Conservation (phyloP, 2,888 invertebrate genomes). For the Penaeus monodon region DNA sequence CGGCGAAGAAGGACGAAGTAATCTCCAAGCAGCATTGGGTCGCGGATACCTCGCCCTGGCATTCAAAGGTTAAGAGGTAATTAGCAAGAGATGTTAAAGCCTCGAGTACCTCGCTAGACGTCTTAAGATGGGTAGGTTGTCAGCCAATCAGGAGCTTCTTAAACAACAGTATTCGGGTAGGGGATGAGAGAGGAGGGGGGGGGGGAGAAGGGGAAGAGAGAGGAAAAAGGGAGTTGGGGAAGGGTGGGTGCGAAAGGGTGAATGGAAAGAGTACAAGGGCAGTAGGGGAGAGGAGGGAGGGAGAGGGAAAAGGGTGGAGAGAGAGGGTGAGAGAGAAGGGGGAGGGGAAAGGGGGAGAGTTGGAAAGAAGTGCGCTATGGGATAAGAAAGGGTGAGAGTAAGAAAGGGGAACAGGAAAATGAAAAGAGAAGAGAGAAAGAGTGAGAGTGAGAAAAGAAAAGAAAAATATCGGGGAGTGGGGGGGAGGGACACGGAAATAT, state of each 20-base stretch:
- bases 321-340: neutral
- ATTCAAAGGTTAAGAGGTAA: too few relatives aligned
- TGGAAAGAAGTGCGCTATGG: neutral
- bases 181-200: neutral
- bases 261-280: neutral
- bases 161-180: neutral
- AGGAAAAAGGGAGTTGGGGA: conserved; percentile 7
- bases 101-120: too few relatives aligned
- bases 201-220: neutral
- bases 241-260: conserved; percentile 22
- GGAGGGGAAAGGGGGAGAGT: neutral
- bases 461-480: neutral
- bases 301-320: neutral
- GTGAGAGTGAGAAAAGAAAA: neutral
- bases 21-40: too few relatives aligned
- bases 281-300: neutral
- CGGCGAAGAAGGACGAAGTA: too few relatives aligned
- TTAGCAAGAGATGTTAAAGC: too few relatives aligned
- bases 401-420: neutral
- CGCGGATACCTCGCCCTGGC: too few relatives aligned
- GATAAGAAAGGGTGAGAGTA: neutral
- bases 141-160: neutral
- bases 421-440: neutral
- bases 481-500: neutral
- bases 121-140: too few relatives aligned